Base-by-base conservation (phyloP, 2,113 vertebrate genomes). In the Perognathus longimembris region DNA sequence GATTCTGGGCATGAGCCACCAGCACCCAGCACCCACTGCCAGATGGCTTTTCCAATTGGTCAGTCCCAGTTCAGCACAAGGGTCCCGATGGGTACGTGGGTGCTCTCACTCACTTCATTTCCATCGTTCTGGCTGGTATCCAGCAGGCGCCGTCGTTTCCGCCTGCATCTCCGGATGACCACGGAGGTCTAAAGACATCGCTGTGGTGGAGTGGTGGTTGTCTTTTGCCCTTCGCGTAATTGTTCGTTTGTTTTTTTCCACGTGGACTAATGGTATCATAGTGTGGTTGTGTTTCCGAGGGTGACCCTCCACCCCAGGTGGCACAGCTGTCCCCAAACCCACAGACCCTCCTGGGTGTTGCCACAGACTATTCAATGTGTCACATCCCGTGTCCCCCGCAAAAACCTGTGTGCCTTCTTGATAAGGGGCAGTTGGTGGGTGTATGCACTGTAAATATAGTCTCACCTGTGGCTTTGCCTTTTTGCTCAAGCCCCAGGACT, bases 151-250 rank as follows among this genome's bases (percentile, higher is more conserved):
- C 89, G 93, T 93, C 67, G 88, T 88, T 93, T 93, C 80, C 71
- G 42, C 93, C 80, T 91, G 42, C 32, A 40, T 84, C 93, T 95
- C 54, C 61, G 79, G 45, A 90, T 95, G 85, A 94, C 91, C 95
- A 79, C 92, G n/a, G n/a, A 90, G 36, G 78, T 75, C 76, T 42
- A 78, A 71, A 85, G 66, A 24, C 1, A 42, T 83, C 57, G 66
- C 50, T 85, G 85, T 71, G 67, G 59, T 45, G 54, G 94, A 93
- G 63, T 67, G 30, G 45, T 89, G 59, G n/a, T 70, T 87, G 22
- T 64, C 59, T 77, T 93, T 90, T 88, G 45, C 18, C 38, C 30
- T 92, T 80, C 85, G 79, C 45, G 28, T 34, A n/a, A 12, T 69
- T 66, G 24, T 36, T 28, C 66, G 1, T 21, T 18, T 87, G 45